Evolutionary conservation across 2,888 invertebrate species (phyloP).

Genomic region (Hirtodrosophila confusa): DNA sequence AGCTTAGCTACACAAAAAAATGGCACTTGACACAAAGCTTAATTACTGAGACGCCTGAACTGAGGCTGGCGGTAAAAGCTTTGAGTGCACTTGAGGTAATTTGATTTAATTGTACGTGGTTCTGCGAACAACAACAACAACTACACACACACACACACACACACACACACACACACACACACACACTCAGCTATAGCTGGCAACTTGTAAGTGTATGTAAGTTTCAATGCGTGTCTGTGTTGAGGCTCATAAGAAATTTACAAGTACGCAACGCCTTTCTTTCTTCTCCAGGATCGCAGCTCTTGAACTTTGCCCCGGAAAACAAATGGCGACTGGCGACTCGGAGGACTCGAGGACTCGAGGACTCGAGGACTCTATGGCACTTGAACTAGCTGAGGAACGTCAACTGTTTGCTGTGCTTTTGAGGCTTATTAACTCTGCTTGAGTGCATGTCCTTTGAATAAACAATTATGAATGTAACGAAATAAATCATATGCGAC

Average conservation of each 20-base stretch:
- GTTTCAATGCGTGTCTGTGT: conserved; percentile 23
- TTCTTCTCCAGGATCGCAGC: conserved; percentile 31
- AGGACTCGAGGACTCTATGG: conserved; percentile 17
- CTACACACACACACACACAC: conserved; percentile 14
- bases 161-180: conserved; percentile 4
- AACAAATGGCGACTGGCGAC: conserved; percentile 22
- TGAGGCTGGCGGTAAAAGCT: conserved; percentile 49
- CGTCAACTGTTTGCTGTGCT: conserved; percentile 24
- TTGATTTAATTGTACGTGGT: conserved; percentile 79
- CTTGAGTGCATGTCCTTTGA: too few relatives aligned
- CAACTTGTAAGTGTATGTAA: conserved; percentile 17
- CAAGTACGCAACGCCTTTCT: conserved; percentile 43
- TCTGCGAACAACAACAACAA: conserved; percentile 24
- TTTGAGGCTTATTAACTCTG: conserved; percentile 13
- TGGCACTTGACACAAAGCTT: conserved; percentile 60
- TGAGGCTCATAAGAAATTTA: conserved; percentile 65
- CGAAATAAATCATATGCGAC: too few relatives aligned
- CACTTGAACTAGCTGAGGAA: conserved; percentile 36
- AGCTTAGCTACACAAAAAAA: conserved; percentile 7
- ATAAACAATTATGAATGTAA: too few relatives aligned
- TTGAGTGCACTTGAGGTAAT: conserved; percentile 76
- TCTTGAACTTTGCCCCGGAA: conserved; percentile 48
- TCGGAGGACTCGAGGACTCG: too few relatives aligned
- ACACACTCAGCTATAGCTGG: neutral
- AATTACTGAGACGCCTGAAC: conserved; percentile 57